A percentile compares a stretch with the other conserved stretches of the same genome.
These are phyloP conservation scores for Tetheella fluctuosa DNA, from an alignment of 2,888 invertebrate species.

Conservation along the genomic window DNA sequence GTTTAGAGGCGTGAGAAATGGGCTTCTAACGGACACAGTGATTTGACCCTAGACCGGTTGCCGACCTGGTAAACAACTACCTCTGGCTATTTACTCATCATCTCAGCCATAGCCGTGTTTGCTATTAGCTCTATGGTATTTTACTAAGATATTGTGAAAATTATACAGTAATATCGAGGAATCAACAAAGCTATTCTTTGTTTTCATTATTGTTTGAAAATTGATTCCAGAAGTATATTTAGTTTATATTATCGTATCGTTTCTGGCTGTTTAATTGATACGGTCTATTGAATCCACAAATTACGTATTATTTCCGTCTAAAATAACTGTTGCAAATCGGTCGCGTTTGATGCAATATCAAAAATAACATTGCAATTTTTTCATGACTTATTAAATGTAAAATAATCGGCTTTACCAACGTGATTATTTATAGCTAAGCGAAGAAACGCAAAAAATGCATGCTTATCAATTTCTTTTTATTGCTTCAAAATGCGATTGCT, in stretches of 20 bases:
- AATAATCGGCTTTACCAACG: background rate
- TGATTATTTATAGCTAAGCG: background rate
- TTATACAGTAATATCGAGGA: no score
- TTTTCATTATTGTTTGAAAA: background rate
- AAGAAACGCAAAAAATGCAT: background rate
- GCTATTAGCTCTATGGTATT: background rate
- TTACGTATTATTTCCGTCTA: background rate
- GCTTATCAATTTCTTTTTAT: background rate
- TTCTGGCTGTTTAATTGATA: background rate
- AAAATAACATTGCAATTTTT: background rate
- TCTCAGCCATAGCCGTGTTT: slow-evolving; percentile 19
- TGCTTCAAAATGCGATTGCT: background rate
- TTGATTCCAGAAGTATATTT: background rate
- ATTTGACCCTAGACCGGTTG: slow-evolving; percentile 43
- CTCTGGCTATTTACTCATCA: slow-evolving; percentile 25
- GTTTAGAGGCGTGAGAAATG: slow-evolving; percentile 45
- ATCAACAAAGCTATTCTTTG: background rate
- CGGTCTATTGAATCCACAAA: background rate
- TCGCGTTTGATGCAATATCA: background rate
- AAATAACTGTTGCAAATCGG: background rate
- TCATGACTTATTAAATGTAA: background rate
- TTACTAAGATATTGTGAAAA: background rate
- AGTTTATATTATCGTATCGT: no score
- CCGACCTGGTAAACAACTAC: slow-evolving; percentile 32
- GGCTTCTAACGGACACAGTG: slow-evolving; percentile 36